A percentile compares a stretch with the other conserved stretches of the same genome.
Conservation (phyloP, 1,140 invertebrate species). For the Heliothis virescens region DNA sequence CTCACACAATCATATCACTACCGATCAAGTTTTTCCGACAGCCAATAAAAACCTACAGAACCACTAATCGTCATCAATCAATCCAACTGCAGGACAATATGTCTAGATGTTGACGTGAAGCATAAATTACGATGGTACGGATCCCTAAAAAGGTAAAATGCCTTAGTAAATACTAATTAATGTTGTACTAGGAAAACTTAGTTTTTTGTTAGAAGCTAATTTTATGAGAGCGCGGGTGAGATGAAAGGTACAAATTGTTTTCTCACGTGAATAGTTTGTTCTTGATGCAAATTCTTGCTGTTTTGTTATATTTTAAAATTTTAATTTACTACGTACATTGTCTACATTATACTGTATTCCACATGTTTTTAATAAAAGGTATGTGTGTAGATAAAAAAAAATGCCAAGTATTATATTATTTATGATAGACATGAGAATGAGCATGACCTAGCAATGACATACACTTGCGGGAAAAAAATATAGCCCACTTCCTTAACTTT, state of each 20-base stretch:
- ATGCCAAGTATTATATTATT: no score
- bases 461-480: neutral
- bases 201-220: slow-evolving; percentile 28
- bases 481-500: neutral
- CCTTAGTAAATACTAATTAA: slow-evolving; percentile 44
- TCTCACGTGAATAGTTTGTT: neutral
- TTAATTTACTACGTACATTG: no score
- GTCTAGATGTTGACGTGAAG: slow-evolving; percentile 44
- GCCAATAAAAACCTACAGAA: slow-evolving; percentile 41
- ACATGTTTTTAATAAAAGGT: no score
- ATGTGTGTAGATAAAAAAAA: no score
- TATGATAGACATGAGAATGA: no score
- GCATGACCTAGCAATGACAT: neutral
- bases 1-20: slow-evolving; percentile 39
- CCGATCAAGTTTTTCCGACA: slow-evolving; percentile 49
- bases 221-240: slow-evolving; percentile 30
- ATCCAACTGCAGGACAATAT: slow-evolving; percentile 51
- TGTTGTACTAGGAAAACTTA: slow-evolving; percentile 23
- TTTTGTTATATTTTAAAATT: neutral
- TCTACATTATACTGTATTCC: no score
- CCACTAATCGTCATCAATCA: slow-evolving; percentile 50
- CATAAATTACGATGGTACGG: slow-evolving; percentile 41
- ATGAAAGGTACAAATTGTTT: slow-evolving; percentile 24
- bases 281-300: neutral
- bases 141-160: slow-evolving; percentile 44